phyloP scores from a whole-genome alignment of 2,888 invertebrate species.

The Nasonia oneida region DNA sequence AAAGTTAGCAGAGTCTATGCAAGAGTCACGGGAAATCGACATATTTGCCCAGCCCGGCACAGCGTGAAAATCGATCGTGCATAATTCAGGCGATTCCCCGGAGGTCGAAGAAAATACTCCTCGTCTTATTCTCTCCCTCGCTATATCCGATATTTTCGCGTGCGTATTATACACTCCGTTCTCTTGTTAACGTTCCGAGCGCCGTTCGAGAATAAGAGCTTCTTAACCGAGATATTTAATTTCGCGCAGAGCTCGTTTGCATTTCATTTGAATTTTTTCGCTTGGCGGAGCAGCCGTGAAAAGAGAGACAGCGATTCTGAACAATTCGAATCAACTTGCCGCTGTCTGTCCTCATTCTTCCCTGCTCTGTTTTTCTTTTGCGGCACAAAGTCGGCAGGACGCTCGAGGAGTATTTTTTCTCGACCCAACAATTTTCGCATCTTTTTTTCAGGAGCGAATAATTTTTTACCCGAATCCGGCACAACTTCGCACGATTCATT shows the following conservation, averaged over 20 bases:
- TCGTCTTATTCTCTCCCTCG: no score
- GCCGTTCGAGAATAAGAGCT: slow-evolving; percentile 24
- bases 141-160: not conserved
- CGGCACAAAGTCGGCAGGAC: not conserved
- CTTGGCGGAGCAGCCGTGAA: not conserved
- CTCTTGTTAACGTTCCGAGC: slow-evolving; percentile 23
- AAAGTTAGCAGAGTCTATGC: not conserved
- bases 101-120: not conserved
- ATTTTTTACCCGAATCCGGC: not conserved
- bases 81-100: not conserved
- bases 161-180: not conserved
- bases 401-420: not conserved
- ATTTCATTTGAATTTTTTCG: slow-evolving; percentile 66
- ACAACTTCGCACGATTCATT: not conserved
- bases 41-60: not conserved
- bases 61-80: not conserved
- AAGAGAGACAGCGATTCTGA: not conserved
- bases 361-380: not conserved
- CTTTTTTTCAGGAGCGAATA: not conserved
- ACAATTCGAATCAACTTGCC: slow-evolving; percentile 9
- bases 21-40: not conserved
- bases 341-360: not conserved
- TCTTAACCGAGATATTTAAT: slow-evolving; percentile 64
- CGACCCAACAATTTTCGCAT: not conserved
- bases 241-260: slow-evolving; percentile 65